Percentiles rank a stretch among this genome's conserved stretches.
These are phyloP conservation scores for Buathra laborator DNA, from an alignment of 2,888 invertebrate genomes.

Conservation along the genomic window DNA sequence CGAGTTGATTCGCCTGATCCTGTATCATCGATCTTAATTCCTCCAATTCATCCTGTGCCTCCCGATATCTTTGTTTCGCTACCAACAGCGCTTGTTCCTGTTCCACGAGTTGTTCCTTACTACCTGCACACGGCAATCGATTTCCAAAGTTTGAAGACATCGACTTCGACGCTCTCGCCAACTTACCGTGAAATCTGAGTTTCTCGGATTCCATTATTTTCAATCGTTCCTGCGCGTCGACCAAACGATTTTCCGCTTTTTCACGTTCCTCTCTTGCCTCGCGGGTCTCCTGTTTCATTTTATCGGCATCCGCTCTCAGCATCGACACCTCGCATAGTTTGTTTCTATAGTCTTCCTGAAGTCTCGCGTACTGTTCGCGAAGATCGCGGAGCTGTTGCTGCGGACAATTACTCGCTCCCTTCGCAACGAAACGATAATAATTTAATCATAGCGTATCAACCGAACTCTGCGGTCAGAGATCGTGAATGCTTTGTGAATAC, in stretches of 20 bases:
- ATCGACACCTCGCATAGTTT: conserved; percentile 89
- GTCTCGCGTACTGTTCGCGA: conserved; percentile 87
- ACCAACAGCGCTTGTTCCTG: conserved; percentile 87
- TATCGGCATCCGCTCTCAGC: conserved; percentile 86
- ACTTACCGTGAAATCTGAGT: conserved; percentile 80
- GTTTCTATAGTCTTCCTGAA: conserved; percentile 89
- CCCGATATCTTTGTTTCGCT: conserved; percentile 86
- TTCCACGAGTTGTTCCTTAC: conserved; percentile 89
- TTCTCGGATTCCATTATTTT: conserved; percentile 84
- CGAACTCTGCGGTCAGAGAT: neutral
- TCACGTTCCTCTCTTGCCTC: conserved; percentile 86
- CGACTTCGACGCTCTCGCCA: neutral
- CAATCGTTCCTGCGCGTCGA: conserved; percentile 87
- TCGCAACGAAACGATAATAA: neutral
- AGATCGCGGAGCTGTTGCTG: conserved; percentile 88
- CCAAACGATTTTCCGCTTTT: conserved; percentile 87
- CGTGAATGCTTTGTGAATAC: neutral
- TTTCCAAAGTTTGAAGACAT: neutral
- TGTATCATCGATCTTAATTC: conserved; percentile 87
- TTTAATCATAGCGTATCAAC: neutral
- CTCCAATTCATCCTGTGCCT: conserved; percentile 88
- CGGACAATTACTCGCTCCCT: conserved; percentile 78
- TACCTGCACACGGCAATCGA: conserved; percentile 80
- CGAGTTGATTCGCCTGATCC: conserved; percentile 89
- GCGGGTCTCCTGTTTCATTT: conserved; percentile 84